phyloP scores from a whole-genome alignment of 2,888 invertebrate genomes.

The Zelleria hepariella region DNA sequence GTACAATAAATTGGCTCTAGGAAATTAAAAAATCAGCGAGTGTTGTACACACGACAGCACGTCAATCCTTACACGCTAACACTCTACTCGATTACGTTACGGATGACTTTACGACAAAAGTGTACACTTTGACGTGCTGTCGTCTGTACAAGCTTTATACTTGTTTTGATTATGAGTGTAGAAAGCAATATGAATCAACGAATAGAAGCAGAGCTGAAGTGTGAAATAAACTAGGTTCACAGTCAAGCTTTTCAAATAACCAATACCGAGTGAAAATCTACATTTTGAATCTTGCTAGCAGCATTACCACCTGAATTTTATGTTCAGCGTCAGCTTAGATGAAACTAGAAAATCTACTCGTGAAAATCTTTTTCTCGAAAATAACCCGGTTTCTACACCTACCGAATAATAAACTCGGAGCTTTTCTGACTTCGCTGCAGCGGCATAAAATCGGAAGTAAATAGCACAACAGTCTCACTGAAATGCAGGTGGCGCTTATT shows the following conservation, averaged over 20 bases:
- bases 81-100: too few species aligned
- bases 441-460: not conserved
- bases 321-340: not conserved
- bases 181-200: too few species aligned
- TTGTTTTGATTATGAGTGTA: too few species aligned
- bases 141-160: too few species aligned
- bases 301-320: not conserved
- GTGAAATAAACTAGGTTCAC: too few species aligned
- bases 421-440: not conserved
- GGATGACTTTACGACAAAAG: too few species aligned
- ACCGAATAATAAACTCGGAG: not conserved
- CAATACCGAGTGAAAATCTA: not conserved
- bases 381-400: not conserved
- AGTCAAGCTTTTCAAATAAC: not conserved
- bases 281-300: not conserved
- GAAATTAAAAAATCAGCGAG: too few species aligned
- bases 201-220: too few species aligned
- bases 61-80: too few species aligned
- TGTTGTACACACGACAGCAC: too few species aligned
- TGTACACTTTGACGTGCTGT: too few species aligned
- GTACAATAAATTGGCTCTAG: too few species aligned
- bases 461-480: not conserved
- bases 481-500: not conserved
- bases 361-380: not conserved
- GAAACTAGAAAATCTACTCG: not conserved